Evolutionary conservation across 1,140 invertebrate species (phyloP).

Genomic region (Aphelenchoides avenae): DNA sequence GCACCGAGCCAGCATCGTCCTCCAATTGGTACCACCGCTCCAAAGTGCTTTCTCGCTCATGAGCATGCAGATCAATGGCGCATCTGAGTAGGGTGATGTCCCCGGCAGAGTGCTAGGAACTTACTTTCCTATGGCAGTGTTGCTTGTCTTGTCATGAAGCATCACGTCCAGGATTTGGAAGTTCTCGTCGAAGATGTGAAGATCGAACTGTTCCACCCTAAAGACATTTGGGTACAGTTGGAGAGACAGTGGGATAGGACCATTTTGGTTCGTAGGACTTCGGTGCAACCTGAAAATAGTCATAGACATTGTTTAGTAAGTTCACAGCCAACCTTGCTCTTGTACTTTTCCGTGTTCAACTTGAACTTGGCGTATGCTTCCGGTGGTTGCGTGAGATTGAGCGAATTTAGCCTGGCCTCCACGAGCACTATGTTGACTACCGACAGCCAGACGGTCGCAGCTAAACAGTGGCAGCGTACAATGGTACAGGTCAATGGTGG

Average conservation of each 20-base stretch:
- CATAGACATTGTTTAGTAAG: no score
- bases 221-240: no score
- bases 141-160: slow-evolving; percentile 80
- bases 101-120: slow-evolving; percentile 21
- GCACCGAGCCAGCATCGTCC: slow-evolving; percentile 79
- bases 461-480: neutral
- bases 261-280: no score
- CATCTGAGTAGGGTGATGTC: slow-evolving; percentile 65
- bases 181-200: slow-evolving; percentile 87
- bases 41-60: slow-evolving; percentile 85
- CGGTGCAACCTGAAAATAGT: slow-evolving; percentile 78
- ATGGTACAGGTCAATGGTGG: neutral
- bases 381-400: slow-evolving; percentile 69
- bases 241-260: no score
- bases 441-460: slow-evolving; percentile 81
- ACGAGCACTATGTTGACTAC: slow-evolving; percentile 91
- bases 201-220: slow-evolving; percentile 95
- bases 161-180: slow-evolving; percentile 80
- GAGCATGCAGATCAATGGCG: slow-evolving; percentile 75
- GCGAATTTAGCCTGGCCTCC: slow-evolving; percentile 73
- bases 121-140: slow-evolving; percentile 79
- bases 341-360: slow-evolving; percentile 94
- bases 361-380: slow-evolving; percentile 96
- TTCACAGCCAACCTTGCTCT: slow-evolving; percentile 84
- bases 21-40: slow-evolving; percentile 80